phyloP scores from a whole-genome alignment of 1,140 invertebrate genomes.

The Drosophila fuyamai region DNA sequence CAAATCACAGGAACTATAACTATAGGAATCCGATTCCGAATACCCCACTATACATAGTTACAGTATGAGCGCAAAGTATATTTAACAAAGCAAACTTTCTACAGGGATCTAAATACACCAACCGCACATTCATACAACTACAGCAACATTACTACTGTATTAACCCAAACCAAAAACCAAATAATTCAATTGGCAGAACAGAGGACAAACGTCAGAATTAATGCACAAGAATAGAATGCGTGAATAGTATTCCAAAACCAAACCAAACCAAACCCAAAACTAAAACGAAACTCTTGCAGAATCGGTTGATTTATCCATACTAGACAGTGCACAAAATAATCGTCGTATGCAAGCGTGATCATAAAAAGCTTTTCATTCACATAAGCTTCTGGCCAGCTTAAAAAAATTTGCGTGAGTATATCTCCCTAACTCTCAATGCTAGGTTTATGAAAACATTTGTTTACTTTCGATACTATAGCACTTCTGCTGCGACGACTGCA shows the following conservation, averaged over 20 bases:
- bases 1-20: not conserved
- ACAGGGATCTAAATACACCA: slow-evolving; percentile 6
- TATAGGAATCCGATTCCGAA: not conserved
- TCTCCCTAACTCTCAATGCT: not conserved
- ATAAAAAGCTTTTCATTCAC: not conserved
- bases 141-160: slow-evolving; percentile 3
- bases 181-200: slow-evolving; percentile 21
- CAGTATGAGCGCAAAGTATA: not conserved
- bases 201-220: not conserved
- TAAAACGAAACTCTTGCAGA: slow-evolving; percentile 7
- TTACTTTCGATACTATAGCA: not conserved
- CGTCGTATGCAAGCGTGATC: slow-evolving; percentile 11
- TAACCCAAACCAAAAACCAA: slow-evolving; percentile 1
- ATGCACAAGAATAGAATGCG: slow-evolving; percentile 3
- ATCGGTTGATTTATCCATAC: slow-evolving; percentile 11
- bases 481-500: not conserved
- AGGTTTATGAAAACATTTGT: not conserved
- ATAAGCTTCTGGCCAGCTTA: slow-evolving; percentile 13
- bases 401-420: slow-evolving; percentile 6
- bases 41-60: slow-evolving; percentile 3
- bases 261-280: not conserved
- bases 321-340: slow-evolving; percentile 10
- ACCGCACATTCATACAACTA: slow-evolving; percentile 22
- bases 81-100: slow-evolving; percentile 6
- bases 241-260: not conserved